Conservation (phyloP, 1,140 invertebrate genomes). For the Caenorhabditis brenneri region DNA sequence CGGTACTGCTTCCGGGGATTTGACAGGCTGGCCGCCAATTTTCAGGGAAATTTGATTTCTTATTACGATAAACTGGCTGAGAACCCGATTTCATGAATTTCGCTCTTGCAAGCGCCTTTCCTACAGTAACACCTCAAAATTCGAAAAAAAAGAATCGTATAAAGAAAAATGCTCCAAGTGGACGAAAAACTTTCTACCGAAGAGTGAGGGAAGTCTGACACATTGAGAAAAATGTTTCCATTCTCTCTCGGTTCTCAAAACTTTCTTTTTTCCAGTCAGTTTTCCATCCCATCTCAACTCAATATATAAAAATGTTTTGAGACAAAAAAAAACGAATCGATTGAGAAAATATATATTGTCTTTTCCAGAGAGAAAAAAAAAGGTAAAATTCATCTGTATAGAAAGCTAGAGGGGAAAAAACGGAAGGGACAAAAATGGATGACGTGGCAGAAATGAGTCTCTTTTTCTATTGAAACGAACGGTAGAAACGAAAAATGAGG, state of each 20-base stretch:
- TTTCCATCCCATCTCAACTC: background rate
- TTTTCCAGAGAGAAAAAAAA: background rate
- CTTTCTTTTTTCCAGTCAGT: background rate
- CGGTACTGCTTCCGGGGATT: too few relatives aligned
- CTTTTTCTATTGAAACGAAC: conserved; percentile 7
- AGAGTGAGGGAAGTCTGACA: too few relatives aligned
- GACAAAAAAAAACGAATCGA: background rate
- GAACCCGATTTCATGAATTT: too few relatives aligned
- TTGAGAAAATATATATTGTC: background rate
- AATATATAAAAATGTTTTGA: conserved; percentile 5
- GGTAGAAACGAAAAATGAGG: background rate
- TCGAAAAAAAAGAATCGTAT: too few relatives aligned
- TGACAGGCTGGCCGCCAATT: too few relatives aligned
- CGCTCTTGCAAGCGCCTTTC: too few relatives aligned
- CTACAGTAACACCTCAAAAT: too few relatives aligned
- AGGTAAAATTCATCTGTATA: background rate
- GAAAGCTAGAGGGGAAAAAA: background rate
- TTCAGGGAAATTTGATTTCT: too few relatives aligned
- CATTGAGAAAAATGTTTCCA: too few relatives aligned
- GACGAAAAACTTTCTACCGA: too few relatives aligned
- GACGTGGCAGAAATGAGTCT: conserved; percentile 6
- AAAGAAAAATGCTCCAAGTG: too few relatives aligned
- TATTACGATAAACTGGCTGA: too few relatives aligned
- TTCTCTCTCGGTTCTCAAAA: background rate
- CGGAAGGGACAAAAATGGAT: background rate